A percentile compares a stretch with the other conserved stretches of the same genome.
Conservation (phyloP, 2,797 vertebrate genomes). For the Zenarchopterus dispar region DNA sequence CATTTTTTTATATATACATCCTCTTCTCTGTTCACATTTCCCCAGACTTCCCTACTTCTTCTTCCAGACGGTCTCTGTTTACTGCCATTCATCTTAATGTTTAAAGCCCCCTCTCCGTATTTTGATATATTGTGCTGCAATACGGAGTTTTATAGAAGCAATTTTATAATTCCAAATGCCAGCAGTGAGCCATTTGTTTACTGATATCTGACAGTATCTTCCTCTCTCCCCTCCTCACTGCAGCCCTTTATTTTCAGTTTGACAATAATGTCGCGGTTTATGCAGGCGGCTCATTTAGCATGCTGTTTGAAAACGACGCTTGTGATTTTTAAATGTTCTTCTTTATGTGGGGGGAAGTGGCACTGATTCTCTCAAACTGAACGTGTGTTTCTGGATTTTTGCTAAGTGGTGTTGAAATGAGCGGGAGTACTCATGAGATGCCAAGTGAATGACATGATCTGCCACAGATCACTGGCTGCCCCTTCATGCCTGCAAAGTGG, state of each 20-base stretch:
- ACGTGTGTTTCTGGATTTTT: conserved; percentile 15
- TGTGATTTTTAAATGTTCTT: conserved; percentile 34
- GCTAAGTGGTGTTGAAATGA: conserved; percentile 7
- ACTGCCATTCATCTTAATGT: conserved; percentile 66
- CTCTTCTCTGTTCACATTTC: conserved; percentile 19
- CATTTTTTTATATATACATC: conserved; percentile 60
- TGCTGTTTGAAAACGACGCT: conserved; percentile 55
- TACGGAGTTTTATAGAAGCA: conserved; percentile 60
- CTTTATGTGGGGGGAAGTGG: conserved; percentile 20
- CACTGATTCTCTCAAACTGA: conserved; percentile 30
- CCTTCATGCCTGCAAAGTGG: conserved; percentile 22
- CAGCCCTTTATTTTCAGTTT: conserved; percentile 59
- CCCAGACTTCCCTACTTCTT: conserved; percentile 22
- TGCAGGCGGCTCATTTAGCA: conserved; percentile 55
- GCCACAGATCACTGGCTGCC: conserved; percentile 41
- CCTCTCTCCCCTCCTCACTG: conserved; percentile 12
- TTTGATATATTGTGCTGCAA: conserved; percentile 68
- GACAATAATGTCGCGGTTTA: conserved; percentile 52
- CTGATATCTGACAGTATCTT: conserved; percentile 55
- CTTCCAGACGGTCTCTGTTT: conserved; percentile 47
- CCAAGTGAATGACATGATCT: conserved; percentile 21
- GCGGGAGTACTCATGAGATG: conserved; percentile 12
- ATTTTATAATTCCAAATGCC: conserved; percentile 75
- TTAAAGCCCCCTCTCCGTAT: conserved; percentile 50
- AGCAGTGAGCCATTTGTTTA: conserved; percentile 68